A percentile compares a stretch with the other conserved stretches of the same genome.
Evolutionary conservation across 2,888 invertebrate species (phyloP).

Genomic region (Campopleginae sp.): DNA sequence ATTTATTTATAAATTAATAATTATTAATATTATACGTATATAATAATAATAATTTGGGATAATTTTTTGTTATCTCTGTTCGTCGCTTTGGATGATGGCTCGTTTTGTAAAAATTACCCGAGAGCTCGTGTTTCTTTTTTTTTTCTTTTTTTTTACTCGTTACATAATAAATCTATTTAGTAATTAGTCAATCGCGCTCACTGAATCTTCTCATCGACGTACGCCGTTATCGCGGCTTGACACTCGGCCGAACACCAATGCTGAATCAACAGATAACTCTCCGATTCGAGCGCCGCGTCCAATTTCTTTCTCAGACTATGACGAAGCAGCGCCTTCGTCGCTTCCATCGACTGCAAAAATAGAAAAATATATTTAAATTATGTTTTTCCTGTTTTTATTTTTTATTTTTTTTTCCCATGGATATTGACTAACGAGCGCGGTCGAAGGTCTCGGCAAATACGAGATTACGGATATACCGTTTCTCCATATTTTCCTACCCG

Average conservation of each 20-base stretch:
- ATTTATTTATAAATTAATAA: background rate
- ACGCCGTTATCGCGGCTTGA: constrained; percentile 85
- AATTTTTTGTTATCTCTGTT: constrained; percentile 1
- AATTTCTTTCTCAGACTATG: constrained; percentile 86
- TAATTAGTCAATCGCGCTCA: constrained; percentile 64
- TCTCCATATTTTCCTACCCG: constrained; percentile 63
- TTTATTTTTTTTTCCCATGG: background rate
- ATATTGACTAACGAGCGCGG: background rate
- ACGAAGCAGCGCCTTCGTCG: constrained; percentile 86
- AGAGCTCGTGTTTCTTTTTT: constrained; percentile 37
- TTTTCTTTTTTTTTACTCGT: background rate
- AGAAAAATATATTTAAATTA: constrained; percentile 27
- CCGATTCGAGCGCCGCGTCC: constrained; percentile 88
- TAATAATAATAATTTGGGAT: background rate
- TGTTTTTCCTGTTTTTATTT: no score
- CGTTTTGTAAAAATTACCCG: constrained; percentile 44
- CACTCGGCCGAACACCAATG: constrained; percentile 92
- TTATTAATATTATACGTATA: constrained; percentile 4
- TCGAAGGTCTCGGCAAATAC: constrained; percentile 11
- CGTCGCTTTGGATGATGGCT: background rate
- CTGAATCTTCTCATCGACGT: constrained; percentile 80
- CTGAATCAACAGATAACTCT: constrained; percentile 88
- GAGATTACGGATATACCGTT: constrained; percentile 59
- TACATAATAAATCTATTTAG: constrained; percentile 57
- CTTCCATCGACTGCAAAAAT: constrained; percentile 88